Evolutionary conservation across 2,113 vertebrate species (phyloP), one percentile per base, ranked within the genome.

Genomic region (Mionectes macconnelli): DNA sequence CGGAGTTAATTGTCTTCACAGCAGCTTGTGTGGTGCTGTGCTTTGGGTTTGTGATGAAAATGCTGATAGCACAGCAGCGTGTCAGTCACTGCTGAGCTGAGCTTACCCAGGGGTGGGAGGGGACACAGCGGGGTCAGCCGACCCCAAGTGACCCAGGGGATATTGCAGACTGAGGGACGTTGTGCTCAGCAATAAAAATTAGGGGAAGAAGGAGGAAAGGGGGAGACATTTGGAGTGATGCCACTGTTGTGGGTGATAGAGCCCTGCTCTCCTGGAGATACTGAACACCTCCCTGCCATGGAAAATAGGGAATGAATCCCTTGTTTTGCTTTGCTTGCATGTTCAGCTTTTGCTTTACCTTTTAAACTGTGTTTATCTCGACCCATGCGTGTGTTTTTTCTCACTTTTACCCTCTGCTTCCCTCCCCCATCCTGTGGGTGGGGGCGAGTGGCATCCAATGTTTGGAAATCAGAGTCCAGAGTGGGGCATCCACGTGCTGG

Each of bases 171-270:
- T 3, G 2, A 49, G 19, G 12, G 39, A 8, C 23, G 19, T 25
- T 76, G 11, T 63, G 56, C 56, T 77, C 47, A 56, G 56, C 45
- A n/a, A 2, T 40, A 53, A n/a, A 24, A 72, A 28, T 0, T 33
- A 19, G 33, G 42, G 39, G n/a, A 79, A 75, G 64, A 31, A 92
- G 19, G 28, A 74, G 50, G 19, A 78, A 78, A 12, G 7, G 56
- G 10, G 20, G 28, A 57, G 3, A 13, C 7, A 2, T 45, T 40
- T 25, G 27, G 72, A 75, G 30, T 50, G 4, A 21, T 0, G 75
- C 90, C 9, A 44, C n/a, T 0, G 0, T 19, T 62, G 4, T 0
- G 0, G 1, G 2, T 62, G 37, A 7, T 3, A 1, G 86, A 87
- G 30, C 33, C 18, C 14, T 15, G 39, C 35, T 55, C 11, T 25